Evolutionary conservation across 35 echinoderm and acorn worm species (phyloP), one percentile per base, ranked within the genome.

Genomic region (Hemicentrotus pulcherrimus): DNA sequence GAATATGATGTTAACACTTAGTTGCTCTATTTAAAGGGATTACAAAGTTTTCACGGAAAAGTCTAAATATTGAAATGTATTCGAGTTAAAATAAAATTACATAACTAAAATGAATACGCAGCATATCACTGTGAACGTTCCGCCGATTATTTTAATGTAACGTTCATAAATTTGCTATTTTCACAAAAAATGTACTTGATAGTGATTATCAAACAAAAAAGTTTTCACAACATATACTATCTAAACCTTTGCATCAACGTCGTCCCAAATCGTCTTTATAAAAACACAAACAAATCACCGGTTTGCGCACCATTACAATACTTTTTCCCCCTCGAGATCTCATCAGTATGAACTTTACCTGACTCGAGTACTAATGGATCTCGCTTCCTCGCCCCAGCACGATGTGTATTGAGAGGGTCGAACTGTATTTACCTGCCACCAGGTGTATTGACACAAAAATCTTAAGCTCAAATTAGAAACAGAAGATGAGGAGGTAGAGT

Each of bases 371-470:
- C 46, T 90, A 90, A 90, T 90, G 88, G 88, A 35, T 13, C 46
- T 14, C 19, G 32, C 88, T 47, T 90, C 32, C 88, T 13, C 88
- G 88, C 15, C 32, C 32, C 32, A 90, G 31, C 88, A 16, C 33
- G 88, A 28, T 28, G 88, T 90, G 88, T 90, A 9, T 45, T 11
- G 88, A 47, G 32, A 45, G 46, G 32, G 88, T 47, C 88, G 11
- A 11, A 55, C 16, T 59, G 11, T 90, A 41, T 90, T 90, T 90
- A 47, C n/a, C 88, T 90, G 19, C 12, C 32, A 13, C n/a, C 88
- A 90, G 88, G 88, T 90, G 88, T 90, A 47, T 90, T 90, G 88
- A 90, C 88, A 33, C 32, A 90, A 47, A 47, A 47, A 45, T 90
- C 88, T 90, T 90, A 33, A 47, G 88, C 32, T 46, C 28, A 90